These are phyloP conservation scores for Gopherus flavomarginatus DNA, from an alignment of 2,113 vertebrate genomes.

Conservation along the genomic window DNA sequence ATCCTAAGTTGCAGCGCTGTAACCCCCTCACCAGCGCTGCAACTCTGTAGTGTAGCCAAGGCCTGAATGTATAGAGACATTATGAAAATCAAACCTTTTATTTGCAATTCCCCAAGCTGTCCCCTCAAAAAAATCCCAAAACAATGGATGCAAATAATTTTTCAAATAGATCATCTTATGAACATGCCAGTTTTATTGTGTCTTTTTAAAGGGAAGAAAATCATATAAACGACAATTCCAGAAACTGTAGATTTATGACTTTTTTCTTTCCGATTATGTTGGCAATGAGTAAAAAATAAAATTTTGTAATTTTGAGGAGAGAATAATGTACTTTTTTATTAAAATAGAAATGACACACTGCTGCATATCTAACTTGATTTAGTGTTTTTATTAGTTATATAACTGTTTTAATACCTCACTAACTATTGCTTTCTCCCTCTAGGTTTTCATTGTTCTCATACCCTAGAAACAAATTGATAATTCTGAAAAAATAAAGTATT, in stretches of 20 bases:
- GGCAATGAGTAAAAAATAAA: conserved; percentile 86
- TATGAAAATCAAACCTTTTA: conserved; percentile 72
- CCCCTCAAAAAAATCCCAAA: conserved; percentile 55
- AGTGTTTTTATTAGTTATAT: conserved; percentile 97
- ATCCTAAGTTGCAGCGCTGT: too few species aligned
- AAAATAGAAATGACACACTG: conserved; percentile 91
- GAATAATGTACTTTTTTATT: conserved; percentile 92
- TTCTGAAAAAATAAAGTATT: conserved; percentile 95
- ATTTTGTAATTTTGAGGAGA: conserved; percentile 87
- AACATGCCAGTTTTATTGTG: conserved; percentile 70
- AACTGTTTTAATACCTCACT: conserved; percentile 97
- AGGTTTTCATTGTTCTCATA: conserved; percentile 91
- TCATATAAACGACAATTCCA: conserved; percentile 83
- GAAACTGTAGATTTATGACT: conserved; percentile 84
- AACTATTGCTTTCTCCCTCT: conserved; percentile 92
- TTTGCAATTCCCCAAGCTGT: conserved; percentile 74
- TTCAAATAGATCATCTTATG: conserved; percentile 77
- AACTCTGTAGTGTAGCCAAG: too few species aligned
- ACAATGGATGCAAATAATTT: conserved; percentile 74
- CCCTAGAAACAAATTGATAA: conserved; percentile 94
- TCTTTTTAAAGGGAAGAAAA: conserved; percentile 81
- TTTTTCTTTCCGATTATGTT: conserved; percentile 87
- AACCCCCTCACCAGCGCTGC: too few species aligned
- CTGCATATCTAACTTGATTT: conserved; percentile 94
- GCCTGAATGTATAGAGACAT: conserved; percentile 42